Conservation (phyloP, 2,797 vertebrate species). For the Onychomys torridus region DNA sequence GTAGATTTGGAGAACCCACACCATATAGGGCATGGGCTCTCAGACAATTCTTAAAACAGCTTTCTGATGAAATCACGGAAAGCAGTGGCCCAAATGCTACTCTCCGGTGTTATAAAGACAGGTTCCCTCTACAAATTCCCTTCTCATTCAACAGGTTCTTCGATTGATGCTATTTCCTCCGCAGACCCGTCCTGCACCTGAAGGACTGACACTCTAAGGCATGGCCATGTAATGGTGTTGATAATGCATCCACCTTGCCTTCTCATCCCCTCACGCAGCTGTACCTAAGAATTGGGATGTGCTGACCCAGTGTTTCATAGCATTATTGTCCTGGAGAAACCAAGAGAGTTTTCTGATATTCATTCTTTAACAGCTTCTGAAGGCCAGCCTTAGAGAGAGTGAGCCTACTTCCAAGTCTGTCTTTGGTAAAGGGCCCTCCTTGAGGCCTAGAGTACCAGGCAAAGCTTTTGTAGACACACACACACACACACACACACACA, state of each 20-base stretch:
- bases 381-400: not conserved
- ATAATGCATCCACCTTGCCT: no score
- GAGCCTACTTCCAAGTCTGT: not conserved
- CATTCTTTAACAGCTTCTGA: not conserved
- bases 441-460: not conserved
- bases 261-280: no score
- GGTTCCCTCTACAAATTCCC: not conserved
- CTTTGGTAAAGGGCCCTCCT: not conserved
- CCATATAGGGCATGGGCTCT: not conserved
- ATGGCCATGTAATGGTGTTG: accelerated
- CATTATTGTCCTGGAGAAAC: not conserved
- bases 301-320: not conserved
- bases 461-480: not conserved
- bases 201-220: no score
- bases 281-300: not conserved
- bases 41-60: not conserved
- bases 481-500: not conserved
- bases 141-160: not conserved
- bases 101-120: not conserved
- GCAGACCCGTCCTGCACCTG: not conserved
- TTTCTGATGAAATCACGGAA: not conserved
- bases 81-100: not conserved
- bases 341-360: not conserved
- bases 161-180: not conserved
- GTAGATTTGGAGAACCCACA: accelerated